Evolutionary conservation across 2,888 invertebrate species (phyloP).

Genomic region (Rotaria socialis): DNA sequence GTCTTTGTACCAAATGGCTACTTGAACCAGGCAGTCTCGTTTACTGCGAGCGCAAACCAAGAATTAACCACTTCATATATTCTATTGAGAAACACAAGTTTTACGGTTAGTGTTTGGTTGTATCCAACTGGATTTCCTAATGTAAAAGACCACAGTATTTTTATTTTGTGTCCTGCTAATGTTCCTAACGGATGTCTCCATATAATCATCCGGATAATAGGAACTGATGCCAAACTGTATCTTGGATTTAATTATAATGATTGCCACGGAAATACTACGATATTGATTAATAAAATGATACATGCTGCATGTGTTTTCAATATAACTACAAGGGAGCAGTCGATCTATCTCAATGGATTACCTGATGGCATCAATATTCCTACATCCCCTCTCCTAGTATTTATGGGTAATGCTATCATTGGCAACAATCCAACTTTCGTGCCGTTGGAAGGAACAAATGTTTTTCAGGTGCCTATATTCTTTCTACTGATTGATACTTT

Average conservation of each 20-base stretch:
- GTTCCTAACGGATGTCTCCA: background rate
- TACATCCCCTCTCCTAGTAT: background rate
- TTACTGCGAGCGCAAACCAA: background rate
- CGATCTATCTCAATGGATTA: background rate
- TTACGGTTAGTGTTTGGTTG: background rate
- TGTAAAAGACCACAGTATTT: background rate
- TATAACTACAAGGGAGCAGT: background rate
- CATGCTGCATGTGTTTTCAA: background rate
- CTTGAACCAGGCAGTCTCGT: background rate
- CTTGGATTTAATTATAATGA: background rate
- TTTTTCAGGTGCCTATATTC: background rate
- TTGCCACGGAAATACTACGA: background rate
- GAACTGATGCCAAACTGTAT: background rate
- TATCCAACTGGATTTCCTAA: background rate
- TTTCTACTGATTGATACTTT: too few relatives aligned
- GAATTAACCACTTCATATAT: background rate
- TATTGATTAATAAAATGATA: background rate
- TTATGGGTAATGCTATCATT: background rate
- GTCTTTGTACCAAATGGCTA: background rate
- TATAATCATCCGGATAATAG: background rate
- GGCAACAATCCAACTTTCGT: background rate
- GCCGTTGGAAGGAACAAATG: rapidly evolving
- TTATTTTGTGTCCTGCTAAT: background rate
- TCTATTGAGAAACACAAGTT: background rate
- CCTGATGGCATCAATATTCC: background rate